Evolutionary conservation across 2,113 vertebrate genomes (phyloP).

Genomic region (Sander vitreus): DNA sequence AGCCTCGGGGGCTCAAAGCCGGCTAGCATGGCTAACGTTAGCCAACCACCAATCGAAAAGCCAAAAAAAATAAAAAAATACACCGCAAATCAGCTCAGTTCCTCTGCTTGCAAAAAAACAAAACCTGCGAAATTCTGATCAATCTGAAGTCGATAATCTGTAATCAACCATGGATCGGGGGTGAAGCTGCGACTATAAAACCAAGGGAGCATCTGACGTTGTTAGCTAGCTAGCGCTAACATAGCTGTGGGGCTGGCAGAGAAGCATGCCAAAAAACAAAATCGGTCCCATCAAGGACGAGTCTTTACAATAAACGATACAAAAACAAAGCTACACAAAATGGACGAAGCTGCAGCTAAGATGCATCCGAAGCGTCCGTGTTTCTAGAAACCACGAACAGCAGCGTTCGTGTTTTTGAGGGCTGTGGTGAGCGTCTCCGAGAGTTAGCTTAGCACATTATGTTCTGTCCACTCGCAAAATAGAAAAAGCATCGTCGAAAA

Average conservation of each 20-base stretch:
- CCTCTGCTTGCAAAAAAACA: conserved; percentile 63
- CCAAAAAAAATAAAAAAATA: conserved; percentile 56
- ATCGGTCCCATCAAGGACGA: conserved; percentile 62
- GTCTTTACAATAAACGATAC: conserved; percentile 57
- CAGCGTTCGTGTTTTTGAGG: conserved; percentile 40
- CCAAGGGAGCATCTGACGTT: conserved; percentile 9
- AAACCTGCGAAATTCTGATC: conserved; percentile 51
- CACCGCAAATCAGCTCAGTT: conserved; percentile 47
- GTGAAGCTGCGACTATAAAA: conserved; percentile 39
- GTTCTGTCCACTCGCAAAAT: conserved; percentile 69
- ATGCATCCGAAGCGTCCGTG: conserved; percentile 55
- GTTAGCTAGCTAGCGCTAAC: conserved; percentile 60
- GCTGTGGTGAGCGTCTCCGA: conserved; percentile 29
- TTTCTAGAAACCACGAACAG: conserved; percentile 55
- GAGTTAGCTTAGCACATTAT: conserved; percentile 66
- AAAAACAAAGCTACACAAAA: conserved; percentile 67
- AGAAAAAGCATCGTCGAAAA: conserved; percentile 66
- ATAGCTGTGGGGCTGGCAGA: conserved; percentile 45
- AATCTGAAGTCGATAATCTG: conserved; percentile 21
- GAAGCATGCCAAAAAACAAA: conserved; percentile 65
- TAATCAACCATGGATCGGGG: conserved; percentile 22
- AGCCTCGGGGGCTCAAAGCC: conserved; percentile 41
- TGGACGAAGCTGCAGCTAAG: conserved; percentile 38
- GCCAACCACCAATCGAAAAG: conserved; percentile 59
- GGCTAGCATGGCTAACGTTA: conserved; percentile 66